Base-by-base conservation (phyloP, 2,888 invertebrate species). In the Drosophila anomalata region DNA sequence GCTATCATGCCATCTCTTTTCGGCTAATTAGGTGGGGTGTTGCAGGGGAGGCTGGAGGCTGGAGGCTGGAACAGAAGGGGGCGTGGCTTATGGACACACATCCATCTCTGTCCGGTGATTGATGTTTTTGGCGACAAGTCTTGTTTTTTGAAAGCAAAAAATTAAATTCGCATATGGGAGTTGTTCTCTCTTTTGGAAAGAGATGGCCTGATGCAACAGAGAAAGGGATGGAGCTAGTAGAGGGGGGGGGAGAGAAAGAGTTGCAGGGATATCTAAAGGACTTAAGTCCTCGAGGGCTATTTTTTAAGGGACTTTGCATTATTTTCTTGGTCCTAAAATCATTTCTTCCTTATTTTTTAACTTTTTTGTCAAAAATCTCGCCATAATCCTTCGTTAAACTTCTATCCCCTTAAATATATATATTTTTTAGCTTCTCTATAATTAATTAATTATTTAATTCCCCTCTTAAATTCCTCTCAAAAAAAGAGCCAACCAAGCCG, bases 111-210 rank as follows among this genome's bases (percentile, higher is more conserved):
- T 9, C 24, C 66, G n/a, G 29, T 65, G 65, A 65, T 66, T 66
- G 65, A 66, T 65, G 66, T 46, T 41, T 66, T 66, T 22, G 17
- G 63, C 51, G 63, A 63, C 51, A 52, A 65, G 65, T 65, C n/a
- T 65, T 52, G 66, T 31, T 65, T 65, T 53, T 53, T 66, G 66
- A 66, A 66, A 53, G 53, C 66, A 53, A 66, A 66, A 65, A 65
- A 65, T 66, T 66, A 65, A 65, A 62, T 48, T 48, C 31, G 9
- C 46, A 22, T 44, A n/a, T 29, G 14, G 9, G 22, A 14, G 46
- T 44, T 12, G 4, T n/a, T 36, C 2, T 36, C 4, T 2, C 5
- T 24, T 4, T 24, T 2, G 20, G 8, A 57, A 11, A 20, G 20
- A 29, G 47, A 22, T 0, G n/a, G 9, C 9, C 29, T 29, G 9